Base-by-base conservation (phyloP, 1,140 invertebrate species). In the Sycophaga agraensis region DNA sequence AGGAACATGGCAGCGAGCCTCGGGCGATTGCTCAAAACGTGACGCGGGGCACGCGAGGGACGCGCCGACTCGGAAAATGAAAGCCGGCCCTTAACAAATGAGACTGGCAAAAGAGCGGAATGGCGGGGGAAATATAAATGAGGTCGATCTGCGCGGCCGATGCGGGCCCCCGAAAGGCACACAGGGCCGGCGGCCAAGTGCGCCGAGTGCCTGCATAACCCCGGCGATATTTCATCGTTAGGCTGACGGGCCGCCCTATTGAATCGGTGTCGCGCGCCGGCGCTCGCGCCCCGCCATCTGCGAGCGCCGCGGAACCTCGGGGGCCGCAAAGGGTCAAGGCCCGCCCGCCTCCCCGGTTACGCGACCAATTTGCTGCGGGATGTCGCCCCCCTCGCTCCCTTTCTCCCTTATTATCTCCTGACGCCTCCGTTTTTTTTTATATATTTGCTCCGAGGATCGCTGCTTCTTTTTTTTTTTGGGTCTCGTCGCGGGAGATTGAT, bases 181-280 rank as follows among this genome's bases (percentile, higher is more conserved):
- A n/a, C n/a, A n/a, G n/a, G n/a, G n/a, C n/a, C n/a, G n/a, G n/a
- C n/a, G n/a, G n/a, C n/a, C n/a, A n/a, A n/a, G n/a, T n/a, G n/a
- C n/a, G n/a, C n/a, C n/a, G n/a, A n/a, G n/a, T n/a, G n/a, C n/a
- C n/a, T n/a, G 17, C 14, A 51, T 59, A 51, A 76, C 68, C 68
- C 58, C 68, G 64, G 71, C 71, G 76, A 82, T 82, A 82, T 83
- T 82, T 83, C 81, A 82, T 82, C 81, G 82, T 83, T 82, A 83
- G 70, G 59, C 68, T 72, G 76, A 80, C 75, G 72, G 72, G 57
- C 17, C 19, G 16, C 28, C n/a, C n/a, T 69, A 69, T 67, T 69
- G 64, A 68, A 70, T 59, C 68, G 61, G 61, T 68, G 72, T 8
- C 5, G 12, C n/a, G 22, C 34, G 21, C 4, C 68, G 56, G 56